Percentiles rank a stretch among this genome's conserved stretches.
These are phyloP conservation scores for Phortica magna DNA, from an alignment of 2,888 invertebrate species.

Conservation along the genomic window DNA sequence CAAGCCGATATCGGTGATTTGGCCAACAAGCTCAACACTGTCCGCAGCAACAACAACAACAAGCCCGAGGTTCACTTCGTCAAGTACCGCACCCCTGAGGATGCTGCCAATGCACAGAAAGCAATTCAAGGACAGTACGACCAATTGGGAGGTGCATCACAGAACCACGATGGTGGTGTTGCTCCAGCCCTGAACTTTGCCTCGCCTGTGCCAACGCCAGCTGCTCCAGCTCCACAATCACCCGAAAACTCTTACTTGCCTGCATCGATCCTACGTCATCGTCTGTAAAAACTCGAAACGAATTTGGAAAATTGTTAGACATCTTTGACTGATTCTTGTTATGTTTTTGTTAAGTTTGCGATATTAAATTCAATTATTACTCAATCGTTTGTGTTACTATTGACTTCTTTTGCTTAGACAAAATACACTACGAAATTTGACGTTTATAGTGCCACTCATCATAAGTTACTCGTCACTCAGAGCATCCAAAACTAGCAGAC, in stretches of 20 bases:
- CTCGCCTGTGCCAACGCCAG: conserved; percentile 54
- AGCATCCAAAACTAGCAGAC: too few relatives aligned
- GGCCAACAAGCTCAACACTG: conserved; percentile 63
- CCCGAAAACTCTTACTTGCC: conserved; percentile 68
- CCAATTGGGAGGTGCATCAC: conserved; percentile 63
- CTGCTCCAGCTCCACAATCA: conserved; percentile 52
- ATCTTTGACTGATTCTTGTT: background rate
- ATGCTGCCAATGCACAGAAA: conserved; percentile 72
- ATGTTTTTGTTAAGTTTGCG: conserved; percentile 50
- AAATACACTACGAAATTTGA: too few relatives aligned
- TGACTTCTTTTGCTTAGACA: too few relatives aligned
- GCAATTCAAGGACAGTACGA: conserved; percentile 74
- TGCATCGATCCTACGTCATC: conserved; percentile 65
- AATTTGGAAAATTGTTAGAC: background rate
- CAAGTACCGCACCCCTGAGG: conserved; percentile 74
- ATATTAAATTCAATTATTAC: too few relatives aligned
- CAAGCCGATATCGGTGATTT: conserved; percentile 68
- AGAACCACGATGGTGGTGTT: conserved; percentile 64
- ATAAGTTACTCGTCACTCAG: too few relatives aligned
- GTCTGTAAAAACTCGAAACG: conserved; percentile 47
- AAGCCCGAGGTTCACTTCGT: conserved; percentile 76
- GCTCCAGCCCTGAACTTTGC: conserved; percentile 70
- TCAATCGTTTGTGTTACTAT: too few relatives aligned
- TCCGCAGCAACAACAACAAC: conserved; percentile 63
- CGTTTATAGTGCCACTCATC: too few relatives aligned